phyloP scores from a whole-genome alignment of 2,888 invertebrate genomes.

The Athalia circularis region DNA sequence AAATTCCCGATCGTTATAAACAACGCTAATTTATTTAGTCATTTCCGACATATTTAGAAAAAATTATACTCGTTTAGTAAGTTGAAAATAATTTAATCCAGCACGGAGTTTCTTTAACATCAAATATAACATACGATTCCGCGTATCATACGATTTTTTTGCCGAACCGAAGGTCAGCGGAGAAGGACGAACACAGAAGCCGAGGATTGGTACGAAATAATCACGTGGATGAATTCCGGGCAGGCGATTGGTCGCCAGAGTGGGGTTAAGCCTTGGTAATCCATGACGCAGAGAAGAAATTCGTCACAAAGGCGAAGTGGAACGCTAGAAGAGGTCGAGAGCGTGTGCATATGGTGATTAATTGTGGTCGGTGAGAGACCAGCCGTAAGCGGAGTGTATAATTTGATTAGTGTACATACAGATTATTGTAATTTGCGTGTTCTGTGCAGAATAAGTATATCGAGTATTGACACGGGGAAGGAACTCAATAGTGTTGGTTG shows the following conservation, averaged over 20 bases:
- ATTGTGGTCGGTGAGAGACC: conserved; percentile 33
- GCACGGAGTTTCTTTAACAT: conserved; percentile 11
- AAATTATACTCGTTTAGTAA: neutral
- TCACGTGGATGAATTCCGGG: conserved; percentile 25
- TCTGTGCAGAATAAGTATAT: conserved; percentile 19
- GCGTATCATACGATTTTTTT: conserved; percentile 17
- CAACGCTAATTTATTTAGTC: conserved; percentile 49
- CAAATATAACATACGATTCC: conserved; percentile 10
- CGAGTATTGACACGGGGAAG: conserved; percentile 27
- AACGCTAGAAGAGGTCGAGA: conserved; percentile 53
- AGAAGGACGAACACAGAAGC: conserved; percentile 42
- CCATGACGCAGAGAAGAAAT: conserved; percentile 52
- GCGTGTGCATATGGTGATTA: conserved; percentile 35
- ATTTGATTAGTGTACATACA: conserved; percentile 40
- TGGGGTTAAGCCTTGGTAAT: conserved; percentile 49
- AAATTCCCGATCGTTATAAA: conserved; percentile 61
- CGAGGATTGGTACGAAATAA: conserved; percentile 25
- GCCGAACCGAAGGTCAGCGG: conserved; percentile 47
- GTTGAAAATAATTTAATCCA: neutral
- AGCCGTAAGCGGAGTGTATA: conserved; percentile 43
- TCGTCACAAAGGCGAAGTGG: conserved; percentile 60
- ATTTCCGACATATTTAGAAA: neutral
- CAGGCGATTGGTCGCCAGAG: conserved; percentile 39
- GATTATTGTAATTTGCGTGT: conserved; percentile 36
- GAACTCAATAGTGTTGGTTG: conserved; percentile 13